Evolutionary conservation across 2,797 vertebrate species (phyloP).

Genomic region (Pseudochromis fuscus): DNA sequence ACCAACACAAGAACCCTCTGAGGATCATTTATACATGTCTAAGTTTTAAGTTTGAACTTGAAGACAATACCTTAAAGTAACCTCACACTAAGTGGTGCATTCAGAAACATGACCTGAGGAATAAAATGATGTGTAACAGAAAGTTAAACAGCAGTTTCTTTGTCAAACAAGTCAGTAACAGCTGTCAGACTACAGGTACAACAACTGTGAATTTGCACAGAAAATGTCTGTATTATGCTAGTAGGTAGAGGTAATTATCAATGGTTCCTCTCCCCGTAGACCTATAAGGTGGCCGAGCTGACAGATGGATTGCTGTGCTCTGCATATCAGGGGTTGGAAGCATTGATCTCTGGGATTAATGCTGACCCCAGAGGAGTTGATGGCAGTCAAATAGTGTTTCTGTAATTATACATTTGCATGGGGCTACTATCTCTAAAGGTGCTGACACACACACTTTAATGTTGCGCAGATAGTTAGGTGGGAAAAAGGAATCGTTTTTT

Average conservation of each 20-base stretch:
- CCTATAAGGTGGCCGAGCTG: constrained; percentile 76
- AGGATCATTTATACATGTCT: too few relatives aligned
- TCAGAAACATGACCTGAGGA: neutral
- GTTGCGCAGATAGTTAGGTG: constrained; percentile 42
- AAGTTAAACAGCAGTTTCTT: constrained; percentile 63
- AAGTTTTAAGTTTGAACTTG: too few relatives aligned
- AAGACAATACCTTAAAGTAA: neutral
- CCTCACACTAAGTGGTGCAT: neutral
- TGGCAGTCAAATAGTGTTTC: constrained; percentile 83
- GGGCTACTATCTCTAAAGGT: constrained; percentile 68
- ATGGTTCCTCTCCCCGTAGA: constrained; percentile 70
- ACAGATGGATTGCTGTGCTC: constrained; percentile 84
- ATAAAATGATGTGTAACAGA: too few relatives aligned
- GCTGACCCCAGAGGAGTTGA: constrained; percentile 69
- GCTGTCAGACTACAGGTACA: constrained; percentile 51
- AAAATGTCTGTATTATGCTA: constrained; percentile 76
- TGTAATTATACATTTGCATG: constrained; percentile 86
- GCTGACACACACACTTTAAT: constrained; percentile 73
- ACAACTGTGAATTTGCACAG: constrained; percentile 65
- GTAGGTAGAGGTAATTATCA: constrained; percentile 78
- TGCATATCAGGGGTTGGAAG: constrained; percentile 78
- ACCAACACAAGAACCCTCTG: too few relatives aligned
- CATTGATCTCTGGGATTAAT: constrained; percentile 86
- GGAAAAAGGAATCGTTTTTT: constrained; percentile 22
- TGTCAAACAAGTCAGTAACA: constrained; percentile 58